phyloP scores from a whole-genome alignment of 2,113 vertebrate genomes.

The Eleginops maclovinus region DNA sequence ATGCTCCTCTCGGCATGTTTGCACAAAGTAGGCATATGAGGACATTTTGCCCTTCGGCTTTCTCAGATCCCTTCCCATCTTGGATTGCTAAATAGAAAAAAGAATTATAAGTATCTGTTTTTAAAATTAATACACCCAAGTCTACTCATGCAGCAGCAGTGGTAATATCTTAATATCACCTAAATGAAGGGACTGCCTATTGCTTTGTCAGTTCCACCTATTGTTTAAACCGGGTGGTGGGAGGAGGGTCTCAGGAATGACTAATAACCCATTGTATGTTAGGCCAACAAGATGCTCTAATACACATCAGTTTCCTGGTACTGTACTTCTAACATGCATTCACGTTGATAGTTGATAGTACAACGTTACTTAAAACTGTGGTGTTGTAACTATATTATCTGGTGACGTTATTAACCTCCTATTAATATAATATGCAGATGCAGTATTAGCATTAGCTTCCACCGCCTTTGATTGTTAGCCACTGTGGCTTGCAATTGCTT shows the following conservation, averaged over 20 bases:
- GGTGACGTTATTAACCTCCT: background rate
- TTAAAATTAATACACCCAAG: background rate
- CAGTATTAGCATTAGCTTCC: constrained; percentile 55
- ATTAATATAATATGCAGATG: background rate
- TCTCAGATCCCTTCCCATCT: constrained; percentile 95
- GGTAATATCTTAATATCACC: constrained; percentile 21
- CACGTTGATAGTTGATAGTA: rapidly evolving
- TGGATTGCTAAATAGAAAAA: constrained; percentile 71
- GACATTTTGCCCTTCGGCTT: constrained; percentile 98
- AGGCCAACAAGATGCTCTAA: constrained; percentile 43
- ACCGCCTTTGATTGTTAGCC: constrained; percentile 47
- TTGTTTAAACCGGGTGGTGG: constrained; percentile 70
- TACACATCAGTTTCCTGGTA: background rate
- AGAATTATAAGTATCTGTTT: background rate
- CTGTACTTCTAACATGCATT: background rate
- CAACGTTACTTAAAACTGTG: background rate
- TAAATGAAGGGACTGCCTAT: constrained; percentile 21
- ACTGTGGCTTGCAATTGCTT: constrained; percentile 47
- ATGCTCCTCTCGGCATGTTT: constrained; percentile 96
- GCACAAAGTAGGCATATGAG: constrained; percentile 97
- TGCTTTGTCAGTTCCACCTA: constrained; percentile 66
- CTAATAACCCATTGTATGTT: constrained; percentile 67
- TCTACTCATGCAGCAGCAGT: background rate
- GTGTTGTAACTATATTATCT: background rate
- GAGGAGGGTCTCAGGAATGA: constrained; percentile 51